phyloP scores from a whole-genome alignment of 2,113 vertebrate genomes.

The Reinhardtius hippoglossoides region DNA sequence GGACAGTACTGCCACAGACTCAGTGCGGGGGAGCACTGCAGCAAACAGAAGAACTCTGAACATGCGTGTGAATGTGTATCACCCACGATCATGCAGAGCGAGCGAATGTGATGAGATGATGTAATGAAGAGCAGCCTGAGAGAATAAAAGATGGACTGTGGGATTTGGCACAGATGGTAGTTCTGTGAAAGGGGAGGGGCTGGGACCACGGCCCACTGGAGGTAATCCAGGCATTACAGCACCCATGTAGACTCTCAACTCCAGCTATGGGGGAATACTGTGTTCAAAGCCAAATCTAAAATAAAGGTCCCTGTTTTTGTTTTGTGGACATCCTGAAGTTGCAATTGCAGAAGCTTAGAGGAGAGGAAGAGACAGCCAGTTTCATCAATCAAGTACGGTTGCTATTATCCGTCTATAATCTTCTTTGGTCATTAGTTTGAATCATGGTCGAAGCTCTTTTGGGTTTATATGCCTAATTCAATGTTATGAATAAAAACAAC shows the following conservation, averaged over 20 bases:
- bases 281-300: neutral
- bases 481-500: too few relatives aligned
- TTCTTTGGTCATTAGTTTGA: neutral
- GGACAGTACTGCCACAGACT: neutral
- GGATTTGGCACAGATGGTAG: conserved; percentile 75
- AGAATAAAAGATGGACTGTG: conserved; percentile 39
- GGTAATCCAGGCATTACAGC: conserved; percentile 60
- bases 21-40: conserved; percentile 9
- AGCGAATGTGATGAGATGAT: conserved; percentile 48
- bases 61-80: conserved; percentile 9
- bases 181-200: conserved; percentile 34
- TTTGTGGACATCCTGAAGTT: neutral
- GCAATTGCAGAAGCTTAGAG: neutral
- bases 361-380: neutral
- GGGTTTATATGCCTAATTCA: too few relatives aligned
- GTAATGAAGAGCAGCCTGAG: conserved; percentile 52
- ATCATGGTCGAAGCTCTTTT: neutral
- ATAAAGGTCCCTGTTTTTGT: neutral
- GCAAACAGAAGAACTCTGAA: conserved; percentile 13
- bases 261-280: conserved; percentile 29
- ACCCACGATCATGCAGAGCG: conserved; percentile 24
- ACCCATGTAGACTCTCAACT: conserved; percentile 13
- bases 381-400: too few relatives aligned
- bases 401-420: neutral
- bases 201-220: conserved; percentile 40